phyloP scores from a whole-genome alignment of 2,113 vertebrate genomes.

The Eurypyga helias region DNA sequence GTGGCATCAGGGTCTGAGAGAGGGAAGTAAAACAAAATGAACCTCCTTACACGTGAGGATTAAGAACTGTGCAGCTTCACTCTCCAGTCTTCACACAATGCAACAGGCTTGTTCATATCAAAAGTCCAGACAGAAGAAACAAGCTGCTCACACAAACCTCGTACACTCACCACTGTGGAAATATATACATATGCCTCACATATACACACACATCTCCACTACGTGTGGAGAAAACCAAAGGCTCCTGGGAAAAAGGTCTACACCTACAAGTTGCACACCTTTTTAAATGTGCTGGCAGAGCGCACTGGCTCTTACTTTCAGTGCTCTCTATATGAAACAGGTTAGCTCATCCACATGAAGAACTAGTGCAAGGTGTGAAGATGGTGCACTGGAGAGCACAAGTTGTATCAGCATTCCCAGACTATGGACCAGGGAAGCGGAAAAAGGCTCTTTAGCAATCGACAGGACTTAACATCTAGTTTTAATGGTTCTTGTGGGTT shows the following conservation, averaged over 20 bases:
- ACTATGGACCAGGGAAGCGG: neutral
- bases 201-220: neutral
- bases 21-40: neutral
- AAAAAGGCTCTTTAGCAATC: neutral
- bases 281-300: neutral
- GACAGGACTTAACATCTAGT: neutral
- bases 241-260: neutral
- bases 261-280: neutral
- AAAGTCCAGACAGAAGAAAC: neutral
- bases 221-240: neutral
- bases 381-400: neutral
- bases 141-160: neutral
- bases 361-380: neutral
- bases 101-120: neutral
- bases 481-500: neutral
- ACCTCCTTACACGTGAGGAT: neutral
- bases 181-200: neutral
- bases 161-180: neutral
- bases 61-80: neutral
- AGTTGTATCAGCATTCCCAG: neutral
- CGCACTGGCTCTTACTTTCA: neutral
- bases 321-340: neutral
- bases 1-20: constrained; percentile 76
- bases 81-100: neutral
- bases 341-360: neutral